Evolutionary conservation across 1,140 invertebrate genomes (phyloP).

Genomic region (Brachionus paranguensis): DNA sequence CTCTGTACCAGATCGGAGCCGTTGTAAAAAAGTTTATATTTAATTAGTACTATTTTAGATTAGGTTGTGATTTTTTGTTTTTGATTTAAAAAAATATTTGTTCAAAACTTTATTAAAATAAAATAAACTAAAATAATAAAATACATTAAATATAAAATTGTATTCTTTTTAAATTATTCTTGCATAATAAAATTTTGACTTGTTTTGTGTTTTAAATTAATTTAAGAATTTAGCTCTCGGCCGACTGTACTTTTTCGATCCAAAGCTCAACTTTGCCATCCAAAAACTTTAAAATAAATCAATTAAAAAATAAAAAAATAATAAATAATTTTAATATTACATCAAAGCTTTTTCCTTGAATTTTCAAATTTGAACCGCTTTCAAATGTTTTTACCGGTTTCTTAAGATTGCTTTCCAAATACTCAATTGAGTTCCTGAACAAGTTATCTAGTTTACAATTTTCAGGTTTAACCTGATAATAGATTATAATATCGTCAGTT

Average conservation of each 20-base stretch:
- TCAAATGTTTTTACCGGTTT: constrained; percentile 18
- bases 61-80: not conserved
- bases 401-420: constrained; percentile 33
- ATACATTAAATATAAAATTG: not conserved
- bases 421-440: constrained; percentile 11
- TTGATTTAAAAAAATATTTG: not conserved
- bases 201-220: not conserved
- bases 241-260: not conserved
- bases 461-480: constrained; percentile 60
- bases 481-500: constrained; percentile 79
- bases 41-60: not conserved
- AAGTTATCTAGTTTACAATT: not conserved
- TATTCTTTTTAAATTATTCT: not conserved
- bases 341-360: constrained; percentile 1
- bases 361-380: not conserved
- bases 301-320: not conserved
- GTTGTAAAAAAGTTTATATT: not conserved
- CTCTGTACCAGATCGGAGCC: too few species aligned
- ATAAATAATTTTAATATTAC: not conserved
- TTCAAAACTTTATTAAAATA: not conserved
- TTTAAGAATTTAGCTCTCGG: not conserved
- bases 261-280: constrained; percentile 36
- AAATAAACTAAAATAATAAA: not conserved
- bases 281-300: constrained; percentile 29
- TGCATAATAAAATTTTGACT: not conserved